Evolutionary conservation across 2,888 invertebrate species (phyloP), one percentile per base, ranked within the genome.

Genomic region (Calameuta filiformis): DNA sequence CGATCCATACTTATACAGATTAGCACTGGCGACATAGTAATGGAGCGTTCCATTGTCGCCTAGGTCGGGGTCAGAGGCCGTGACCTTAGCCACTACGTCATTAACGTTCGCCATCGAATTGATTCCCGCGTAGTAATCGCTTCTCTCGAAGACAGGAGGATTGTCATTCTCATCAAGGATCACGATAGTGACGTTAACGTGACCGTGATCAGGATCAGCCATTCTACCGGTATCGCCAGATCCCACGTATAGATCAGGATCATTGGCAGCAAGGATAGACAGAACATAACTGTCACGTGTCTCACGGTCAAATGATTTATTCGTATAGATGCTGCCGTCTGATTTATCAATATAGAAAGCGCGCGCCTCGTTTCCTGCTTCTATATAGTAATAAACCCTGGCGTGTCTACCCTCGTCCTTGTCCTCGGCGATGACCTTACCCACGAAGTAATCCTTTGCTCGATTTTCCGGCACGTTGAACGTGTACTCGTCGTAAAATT

Each of bases 131-230:
- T 94, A 95, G 86, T 95, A 96, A 76, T 94, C 91, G 33, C 91
- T 87, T 80, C 94, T 93, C 76, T 94, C 93, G 87, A 97, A 97
- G 69, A 93, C 92, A 0, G 98, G 98, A 9, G 95, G 94, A 89
- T 97, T 97, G 87, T 98, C 98, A 86, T 98, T 98, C 76, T 96
- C 94, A 88, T 98, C 98, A 35, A 95, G 92, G 9, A 98, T 94
- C 3, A 93, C 94, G 68, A 98, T 93, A 77, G 93, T 94, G 1
- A 97, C 95, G 77, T 94, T 94, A 0, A 96, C 95, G 31, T 97
- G 93, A 74, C 96, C 95, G 74, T 94, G 94, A 83, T 97, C 96
- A 82, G 87, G 84, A 81, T 82, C 86, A 35, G 85, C 87, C 37
- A 75, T 79, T 30, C 88, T 87, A 73, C 85, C 84, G 12, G 81